Percentiles rank a stretch among this genome's conserved stretches.
Conservation (phyloP, 2,797 vertebrate genomes). For the Pangasius sanitwongsei region DNA sequence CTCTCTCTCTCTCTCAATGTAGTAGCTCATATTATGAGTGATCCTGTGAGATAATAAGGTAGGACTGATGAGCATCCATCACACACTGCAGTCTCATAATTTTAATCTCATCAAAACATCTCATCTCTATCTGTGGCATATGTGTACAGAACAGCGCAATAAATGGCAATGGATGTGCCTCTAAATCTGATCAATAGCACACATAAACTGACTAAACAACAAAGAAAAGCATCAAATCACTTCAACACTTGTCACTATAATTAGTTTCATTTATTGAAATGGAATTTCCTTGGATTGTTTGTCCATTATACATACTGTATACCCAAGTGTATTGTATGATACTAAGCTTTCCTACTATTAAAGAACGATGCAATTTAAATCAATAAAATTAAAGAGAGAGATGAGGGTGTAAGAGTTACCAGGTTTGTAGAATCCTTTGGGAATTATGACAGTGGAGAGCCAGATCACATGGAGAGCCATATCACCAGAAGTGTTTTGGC, state of each 20-base stretch:
- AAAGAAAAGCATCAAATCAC: background rate
- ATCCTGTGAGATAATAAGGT: conserved; percentile 17
- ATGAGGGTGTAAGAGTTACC: background rate
- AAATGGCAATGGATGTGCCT: background rate
- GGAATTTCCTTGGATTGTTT: background rate
- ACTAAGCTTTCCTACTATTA: background rate
- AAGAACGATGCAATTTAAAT: background rate
- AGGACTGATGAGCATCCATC: conserved; percentile 6
- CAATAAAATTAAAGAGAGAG: background rate
- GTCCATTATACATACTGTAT: background rate
- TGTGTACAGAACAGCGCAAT: background rate
- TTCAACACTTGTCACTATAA: background rate
- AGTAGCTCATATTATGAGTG: background rate
- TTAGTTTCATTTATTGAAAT: background rate
- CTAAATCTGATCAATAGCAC: background rate
- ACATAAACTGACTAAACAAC: background rate
- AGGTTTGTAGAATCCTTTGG: background rate
- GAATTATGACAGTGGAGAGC: background rate
- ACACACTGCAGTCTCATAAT: background rate
- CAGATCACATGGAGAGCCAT: background rate
- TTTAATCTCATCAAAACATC: background rate
- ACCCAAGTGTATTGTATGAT: background rate
- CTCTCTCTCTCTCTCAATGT: background rate
- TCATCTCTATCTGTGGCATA: background rate
- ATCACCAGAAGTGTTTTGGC: background rate